Evolutionary conservation across 2,888 invertebrate species (phyloP).

Genomic region (Caenorhabditis sp.): DNA sequence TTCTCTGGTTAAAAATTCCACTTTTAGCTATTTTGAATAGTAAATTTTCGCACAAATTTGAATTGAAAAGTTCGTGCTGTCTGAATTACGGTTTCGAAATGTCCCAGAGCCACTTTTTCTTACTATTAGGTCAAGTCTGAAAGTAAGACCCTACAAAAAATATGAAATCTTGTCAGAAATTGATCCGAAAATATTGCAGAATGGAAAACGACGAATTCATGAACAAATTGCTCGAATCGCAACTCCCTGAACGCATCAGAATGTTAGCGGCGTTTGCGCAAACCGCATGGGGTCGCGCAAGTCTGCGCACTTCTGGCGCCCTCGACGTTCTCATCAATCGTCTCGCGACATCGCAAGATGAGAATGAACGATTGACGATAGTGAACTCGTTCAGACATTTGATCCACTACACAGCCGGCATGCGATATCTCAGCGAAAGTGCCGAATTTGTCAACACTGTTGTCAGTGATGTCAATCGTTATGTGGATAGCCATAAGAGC

Average conservation of each 20-base stretch:
- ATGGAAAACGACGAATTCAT: conserved; percentile 37
- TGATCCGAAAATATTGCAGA: conserved; percentile 13
- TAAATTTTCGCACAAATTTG: too few relatives aligned
- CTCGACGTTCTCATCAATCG: conserved; percentile 54
- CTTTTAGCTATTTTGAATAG: too few relatives aligned
- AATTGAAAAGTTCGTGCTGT: too few relatives aligned
- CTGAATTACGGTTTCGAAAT: too few relatives aligned
- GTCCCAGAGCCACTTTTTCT: too few relatives aligned
- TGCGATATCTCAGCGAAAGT: conserved; percentile 39
- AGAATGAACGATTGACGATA: conserved; percentile 35
- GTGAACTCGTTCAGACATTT: conserved; percentile 47
- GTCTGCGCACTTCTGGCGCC: conserved; percentile 57
- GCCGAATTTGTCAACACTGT: conserved; percentile 46
- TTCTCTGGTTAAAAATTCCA: too few relatives aligned
- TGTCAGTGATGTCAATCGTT: conserved; percentile 44
- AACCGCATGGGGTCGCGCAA: conserved; percentile 63
- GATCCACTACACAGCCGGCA: conserved; percentile 54
- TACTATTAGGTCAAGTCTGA: too few relatives aligned
- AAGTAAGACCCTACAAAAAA: background rate
- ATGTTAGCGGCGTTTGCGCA: conserved; percentile 39
- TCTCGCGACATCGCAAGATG: conserved; percentile 13
- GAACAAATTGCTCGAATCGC: conserved; percentile 14
- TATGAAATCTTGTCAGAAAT: too few relatives aligned
- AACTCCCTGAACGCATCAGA: conserved; percentile 14
- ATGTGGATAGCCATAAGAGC: conserved; percentile 29